Evolutionary conservation across 2,113 vertebrate species (phyloP).

Genomic region (Peucedramus taeniatus): DNA sequence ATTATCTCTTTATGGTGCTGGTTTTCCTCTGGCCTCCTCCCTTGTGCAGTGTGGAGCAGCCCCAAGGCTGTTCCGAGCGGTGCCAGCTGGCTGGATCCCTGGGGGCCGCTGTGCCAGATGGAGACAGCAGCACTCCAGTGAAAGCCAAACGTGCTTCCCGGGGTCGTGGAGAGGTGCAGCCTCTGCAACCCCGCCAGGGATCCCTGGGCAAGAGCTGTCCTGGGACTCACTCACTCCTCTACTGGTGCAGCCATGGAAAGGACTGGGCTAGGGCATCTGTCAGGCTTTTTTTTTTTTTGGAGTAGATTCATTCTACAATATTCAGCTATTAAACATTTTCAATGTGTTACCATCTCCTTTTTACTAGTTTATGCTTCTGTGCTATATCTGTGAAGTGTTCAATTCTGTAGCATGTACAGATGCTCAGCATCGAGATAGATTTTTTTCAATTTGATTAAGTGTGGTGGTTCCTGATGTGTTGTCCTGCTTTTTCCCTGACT

Average conservation of each 20-base stretch:
- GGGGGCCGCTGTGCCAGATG: constrained; percentile 38
- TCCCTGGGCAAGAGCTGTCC: not conserved
- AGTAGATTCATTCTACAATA: not conserved
- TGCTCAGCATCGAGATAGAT: not conserved
- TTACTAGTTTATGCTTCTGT: not conserved
- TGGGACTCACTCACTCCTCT: not conserved
- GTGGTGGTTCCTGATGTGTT: not conserved
- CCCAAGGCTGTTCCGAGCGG: not conserved
- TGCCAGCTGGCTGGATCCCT: constrained; percentile 42
- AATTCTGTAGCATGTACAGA: not conserved
- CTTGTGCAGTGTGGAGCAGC: constrained; percentile 4
- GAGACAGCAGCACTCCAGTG: constrained; percentile 1
- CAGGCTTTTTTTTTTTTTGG: rapidly evolving
- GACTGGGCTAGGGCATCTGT: not conserved
- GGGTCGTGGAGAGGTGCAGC: not conserved
- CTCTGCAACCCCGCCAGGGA: not conserved
- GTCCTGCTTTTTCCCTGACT: not conserved
- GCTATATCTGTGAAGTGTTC: not conserved
- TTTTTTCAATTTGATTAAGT: not conserved
- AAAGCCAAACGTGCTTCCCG: not conserved
- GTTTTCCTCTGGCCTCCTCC: constrained; percentile 6
- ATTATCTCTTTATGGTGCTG: constrained; percentile 17
- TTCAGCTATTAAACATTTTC: not conserved
- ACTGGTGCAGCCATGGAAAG: not conserved
- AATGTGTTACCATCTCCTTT: not conserved